Percentiles rank a stretch among this genome's conserved stretches.
Conservation (phyloP, 2,888 invertebrate genomes). For the Lymantria dispar region DNA sequence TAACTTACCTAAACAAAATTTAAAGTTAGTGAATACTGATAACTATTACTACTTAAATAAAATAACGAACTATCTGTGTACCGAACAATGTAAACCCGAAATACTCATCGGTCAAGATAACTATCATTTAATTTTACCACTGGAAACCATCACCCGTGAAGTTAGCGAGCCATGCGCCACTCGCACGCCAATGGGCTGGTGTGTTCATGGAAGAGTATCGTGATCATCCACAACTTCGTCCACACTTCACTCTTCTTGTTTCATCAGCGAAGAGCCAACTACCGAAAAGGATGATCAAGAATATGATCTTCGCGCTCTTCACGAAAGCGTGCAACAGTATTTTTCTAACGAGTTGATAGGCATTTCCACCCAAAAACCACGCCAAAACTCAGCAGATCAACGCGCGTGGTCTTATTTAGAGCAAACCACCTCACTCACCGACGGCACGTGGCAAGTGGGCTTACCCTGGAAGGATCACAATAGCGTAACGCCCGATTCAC, state of each 20-base stretch:
- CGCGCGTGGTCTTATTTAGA: background rate
- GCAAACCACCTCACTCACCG: background rate
- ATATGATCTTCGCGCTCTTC: background rate
- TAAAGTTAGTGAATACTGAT: background rate
- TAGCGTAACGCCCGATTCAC: constrained; percentile 18
- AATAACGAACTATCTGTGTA: background rate
- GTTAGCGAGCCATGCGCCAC: constrained; percentile 2
- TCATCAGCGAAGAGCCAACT: background rate
- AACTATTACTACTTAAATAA: background rate
- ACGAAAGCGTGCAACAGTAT: constrained; percentile 1
- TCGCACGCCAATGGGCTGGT: constrained; percentile 4
- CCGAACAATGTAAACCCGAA: background rate
- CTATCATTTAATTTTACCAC: background rate
- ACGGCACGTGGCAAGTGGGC: constrained; percentile 24
- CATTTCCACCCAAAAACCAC: background rate
- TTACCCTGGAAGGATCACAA: constrained; percentile 26
- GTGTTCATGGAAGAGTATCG: background rate
- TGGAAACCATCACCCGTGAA: background rate
- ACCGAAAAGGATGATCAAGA: background rate
- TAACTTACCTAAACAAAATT: background rate
- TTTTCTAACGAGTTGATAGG: constrained; percentile 4
- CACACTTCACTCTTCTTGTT: background rate
- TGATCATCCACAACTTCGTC: background rate
- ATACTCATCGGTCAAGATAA: too few species aligned
- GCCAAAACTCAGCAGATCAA: background rate